Conservation (phyloP, 2,888 invertebrate genomes). For the Allolobophora icterica region DNA sequence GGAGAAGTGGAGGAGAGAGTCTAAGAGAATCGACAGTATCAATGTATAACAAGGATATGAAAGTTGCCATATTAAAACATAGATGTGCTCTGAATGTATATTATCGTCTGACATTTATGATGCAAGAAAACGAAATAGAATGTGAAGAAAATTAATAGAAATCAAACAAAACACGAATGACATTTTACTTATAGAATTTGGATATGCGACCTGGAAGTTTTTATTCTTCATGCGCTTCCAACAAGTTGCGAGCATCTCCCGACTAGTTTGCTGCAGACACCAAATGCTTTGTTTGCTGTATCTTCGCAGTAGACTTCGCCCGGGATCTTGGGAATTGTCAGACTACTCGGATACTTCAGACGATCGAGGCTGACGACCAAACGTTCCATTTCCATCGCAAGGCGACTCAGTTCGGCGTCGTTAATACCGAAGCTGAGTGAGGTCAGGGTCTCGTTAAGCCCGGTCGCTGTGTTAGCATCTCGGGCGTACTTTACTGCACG, state of each 20-base stretch:
- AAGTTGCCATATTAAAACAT: neutral
- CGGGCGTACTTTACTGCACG: neutral
- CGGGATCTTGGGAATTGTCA: neutral
- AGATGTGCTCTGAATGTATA: neutral
- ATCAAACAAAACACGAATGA: neutral
- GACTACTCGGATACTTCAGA: slow-evolving; percentile 8
- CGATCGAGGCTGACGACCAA: neutral
- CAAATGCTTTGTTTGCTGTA: neutral
- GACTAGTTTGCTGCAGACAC: neutral
- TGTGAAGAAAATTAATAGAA: neutral
- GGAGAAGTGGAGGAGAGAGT: neutral
- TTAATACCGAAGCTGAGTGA: neutral
- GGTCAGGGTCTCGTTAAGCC: neutral
- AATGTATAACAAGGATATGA: neutral
- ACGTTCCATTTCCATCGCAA: neutral
- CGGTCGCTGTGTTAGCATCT: neutral
- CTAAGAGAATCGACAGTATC: no score
- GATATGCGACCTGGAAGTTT: neutral
- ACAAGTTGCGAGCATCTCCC: neutral
- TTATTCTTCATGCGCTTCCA: neutral
- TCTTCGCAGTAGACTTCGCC: neutral
- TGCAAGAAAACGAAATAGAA: no score
- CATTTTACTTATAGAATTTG: neutral
- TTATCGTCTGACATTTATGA: no score
- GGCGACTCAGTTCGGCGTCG: neutral